Evolutionary conservation across 2,113 vertebrate species (phyloP).

Genomic region (Pholis gunnellus): DNA sequence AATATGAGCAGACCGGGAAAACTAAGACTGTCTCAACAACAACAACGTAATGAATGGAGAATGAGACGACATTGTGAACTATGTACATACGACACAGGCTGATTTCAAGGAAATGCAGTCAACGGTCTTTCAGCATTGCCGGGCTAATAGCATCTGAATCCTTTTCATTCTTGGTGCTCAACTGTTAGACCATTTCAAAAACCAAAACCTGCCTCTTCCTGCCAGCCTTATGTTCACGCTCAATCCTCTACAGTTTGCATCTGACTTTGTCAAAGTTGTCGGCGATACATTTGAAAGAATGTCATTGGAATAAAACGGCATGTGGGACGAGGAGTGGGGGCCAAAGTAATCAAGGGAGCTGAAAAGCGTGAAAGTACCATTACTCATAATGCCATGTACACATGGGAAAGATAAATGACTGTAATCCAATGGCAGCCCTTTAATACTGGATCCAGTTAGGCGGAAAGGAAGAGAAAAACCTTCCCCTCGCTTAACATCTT

Average conservation of each 20-base stretch:
- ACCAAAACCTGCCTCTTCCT: slow-evolving; percentile 21
- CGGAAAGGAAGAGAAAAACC: slow-evolving; percentile 61
- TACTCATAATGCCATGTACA: slow-evolving; percentile 83
- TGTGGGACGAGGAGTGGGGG: slow-evolving; percentile 63
- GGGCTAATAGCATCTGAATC: slow-evolving; percentile 18
- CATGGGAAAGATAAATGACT: slow-evolving; percentile 82
- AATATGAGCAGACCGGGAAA: not conserved
- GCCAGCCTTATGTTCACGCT: slow-evolving; percentile 12
- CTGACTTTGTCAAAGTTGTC: slow-evolving; percentile 79
- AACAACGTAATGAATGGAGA: slow-evolving; percentile 9
- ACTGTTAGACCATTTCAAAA: slow-evolving; percentile 30
- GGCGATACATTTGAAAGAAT: slow-evolving; percentile 72
- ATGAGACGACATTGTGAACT: slow-evolving; percentile 22
- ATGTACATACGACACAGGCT: not conserved
- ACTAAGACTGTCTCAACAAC: slow-evolving; percentile 3
- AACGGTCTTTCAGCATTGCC: not conserved
- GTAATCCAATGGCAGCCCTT: slow-evolving; percentile 73
- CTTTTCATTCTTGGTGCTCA: slow-evolving; percentile 17
- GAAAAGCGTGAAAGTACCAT: slow-evolving; percentile 84
- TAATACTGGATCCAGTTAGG: slow-evolving; percentile 73
- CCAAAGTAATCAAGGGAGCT: slow-evolving; percentile 82
- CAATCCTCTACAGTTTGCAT: slow-evolving; percentile 54
- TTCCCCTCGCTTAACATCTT: slow-evolving; percentile 44
- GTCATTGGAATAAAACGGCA: slow-evolving; percentile 76
- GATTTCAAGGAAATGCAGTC: slow-evolving; percentile 14